Percentiles rank a stretch among this genome's conserved stretches.
Evolutionary conservation across 2,113 vertebrate genomes (phyloP).

Genomic region (Phalacrocorax carbo): DNA sequence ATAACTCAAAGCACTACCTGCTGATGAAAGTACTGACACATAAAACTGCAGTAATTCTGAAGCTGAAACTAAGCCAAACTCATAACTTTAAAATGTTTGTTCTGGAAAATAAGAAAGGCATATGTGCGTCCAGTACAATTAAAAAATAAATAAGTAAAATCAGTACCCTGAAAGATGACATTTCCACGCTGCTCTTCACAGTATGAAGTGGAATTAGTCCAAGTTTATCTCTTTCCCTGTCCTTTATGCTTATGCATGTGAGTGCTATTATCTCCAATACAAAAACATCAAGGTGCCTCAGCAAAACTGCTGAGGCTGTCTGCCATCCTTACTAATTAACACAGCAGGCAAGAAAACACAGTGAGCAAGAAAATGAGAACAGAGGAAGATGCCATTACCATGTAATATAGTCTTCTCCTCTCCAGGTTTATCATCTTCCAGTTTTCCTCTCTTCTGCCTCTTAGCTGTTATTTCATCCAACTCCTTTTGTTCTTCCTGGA

Average conservation of each 20-base stretch:
- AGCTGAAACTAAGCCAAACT: conserved; percentile 25
- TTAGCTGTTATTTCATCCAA: conserved; percentile 97
- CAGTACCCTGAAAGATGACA: background rate
- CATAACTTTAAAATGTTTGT: background rate
- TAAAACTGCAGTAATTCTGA: background rate
- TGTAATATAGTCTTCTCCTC: conserved; percentile 98
- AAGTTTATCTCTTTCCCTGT: background rate
- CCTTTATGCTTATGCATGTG: background rate
- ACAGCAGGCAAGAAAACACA: conserved; percentile 35
- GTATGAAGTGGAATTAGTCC: background rate
- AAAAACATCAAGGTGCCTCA: conserved; percentile 10
- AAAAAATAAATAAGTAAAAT: conserved; percentile 44
- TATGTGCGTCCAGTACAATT: background rate
- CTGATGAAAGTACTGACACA: background rate
- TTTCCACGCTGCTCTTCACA: conserved; percentile 21
- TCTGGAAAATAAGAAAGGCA: background rate
- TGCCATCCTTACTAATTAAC: conserved; percentile 49
- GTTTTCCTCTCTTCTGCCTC: conserved; percentile 94
- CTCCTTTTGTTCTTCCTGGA: conserved; percentile 94
- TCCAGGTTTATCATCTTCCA: conserved; percentile 92
- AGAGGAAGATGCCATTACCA: conserved; percentile 75
- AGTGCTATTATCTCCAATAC: background rate
- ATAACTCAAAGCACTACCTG: background rate
- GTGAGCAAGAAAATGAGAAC: conserved; percentile 12
- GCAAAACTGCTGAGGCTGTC: background rate